These are phyloP conservation scores for Scalopus aquaticus DNA, from an alignment of 2,113 vertebrate genomes.

Conservation along the genomic window DNA sequence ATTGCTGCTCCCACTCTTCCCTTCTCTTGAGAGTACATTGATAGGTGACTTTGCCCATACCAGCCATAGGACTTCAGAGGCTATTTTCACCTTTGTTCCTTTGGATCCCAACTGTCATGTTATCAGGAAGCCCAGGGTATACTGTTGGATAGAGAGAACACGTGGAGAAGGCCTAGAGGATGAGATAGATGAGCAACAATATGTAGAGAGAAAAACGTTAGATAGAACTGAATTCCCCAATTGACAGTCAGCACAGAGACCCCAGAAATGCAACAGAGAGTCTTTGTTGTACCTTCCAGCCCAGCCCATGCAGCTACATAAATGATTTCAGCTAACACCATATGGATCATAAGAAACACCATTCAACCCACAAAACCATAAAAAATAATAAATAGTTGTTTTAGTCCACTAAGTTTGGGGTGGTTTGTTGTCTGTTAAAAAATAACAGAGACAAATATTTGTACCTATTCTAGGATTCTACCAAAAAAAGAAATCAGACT, in stretches of 20 bases:
- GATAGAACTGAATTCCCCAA: not conserved
- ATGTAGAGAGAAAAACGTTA: not conserved
- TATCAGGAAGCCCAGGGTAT: slow-evolving; percentile 5
- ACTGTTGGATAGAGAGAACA: not conserved
- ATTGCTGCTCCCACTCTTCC: not conserved
- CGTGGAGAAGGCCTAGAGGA: not conserved
- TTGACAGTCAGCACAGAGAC: not conserved
- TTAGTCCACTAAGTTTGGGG: not conserved
- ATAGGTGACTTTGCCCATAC: not conserved
- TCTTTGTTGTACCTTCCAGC: not conserved
- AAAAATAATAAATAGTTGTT: not conserved
- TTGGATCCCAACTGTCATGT: not conserved
- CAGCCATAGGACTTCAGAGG: not conserved
- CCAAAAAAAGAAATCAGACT: not conserved
- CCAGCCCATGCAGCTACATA: not conserved
- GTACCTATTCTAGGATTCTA: not conserved
- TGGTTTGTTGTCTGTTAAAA: not conserved
- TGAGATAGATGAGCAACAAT: not conserved
- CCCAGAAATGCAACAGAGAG: not conserved
- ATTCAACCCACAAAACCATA: not conserved
- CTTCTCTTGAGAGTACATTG: not conserved
- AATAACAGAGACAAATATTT: not conserved
- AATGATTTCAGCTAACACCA: not conserved
- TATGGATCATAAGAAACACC: not conserved
- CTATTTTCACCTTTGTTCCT: slow-evolving; percentile 23